Percentiles rank a stretch among this genome's conserved stretches.
phyloP scores from a whole-genome alignment of 92 coral and sea anemone genomes.

The Bergia puertoricense region DNA sequence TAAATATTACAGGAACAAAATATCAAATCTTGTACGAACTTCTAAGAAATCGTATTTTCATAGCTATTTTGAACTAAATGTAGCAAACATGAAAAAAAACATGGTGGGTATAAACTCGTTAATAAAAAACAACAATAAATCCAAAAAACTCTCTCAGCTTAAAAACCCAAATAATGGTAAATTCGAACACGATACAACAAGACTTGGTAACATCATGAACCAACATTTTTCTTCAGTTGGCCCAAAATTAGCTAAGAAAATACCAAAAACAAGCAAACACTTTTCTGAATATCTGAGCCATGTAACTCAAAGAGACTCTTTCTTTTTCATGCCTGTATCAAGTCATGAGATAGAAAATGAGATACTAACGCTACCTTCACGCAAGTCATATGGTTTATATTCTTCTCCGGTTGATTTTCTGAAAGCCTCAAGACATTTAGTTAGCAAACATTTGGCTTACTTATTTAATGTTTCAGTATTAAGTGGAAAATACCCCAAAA shows the following conservation, averaged over 20 bases:
- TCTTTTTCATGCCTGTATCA: constrained; percentile 33
- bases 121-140: constrained; percentile 33
- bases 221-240: constrained; percentile 13
- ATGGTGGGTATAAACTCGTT: constrained; percentile 36
- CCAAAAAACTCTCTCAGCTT: constrained; percentile 23
- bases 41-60: no score
- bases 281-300: constrained; percentile 29
- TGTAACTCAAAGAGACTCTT: constrained; percentile 1
- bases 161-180: constrained; percentile 8
- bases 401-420: constrained; percentile 30
- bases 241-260: background rate
- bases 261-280: constrained; percentile 15
- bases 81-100: constrained; percentile 30
- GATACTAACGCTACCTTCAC: constrained; percentile 10
- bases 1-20: no score
- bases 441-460: constrained; percentile 10
- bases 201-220: constrained; percentile 7
- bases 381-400: constrained; percentile 24
- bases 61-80: no score
- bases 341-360: constrained; percentile 29
- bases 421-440: no score
- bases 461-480: constrained; percentile 31
- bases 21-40: no score
- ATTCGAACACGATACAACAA: constrained; percentile 5
- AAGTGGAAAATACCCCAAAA: no score